phyloP scores from a whole-genome alignment of 2,888 invertebrate genomes.

The Drosophila prolongata region DNA sequence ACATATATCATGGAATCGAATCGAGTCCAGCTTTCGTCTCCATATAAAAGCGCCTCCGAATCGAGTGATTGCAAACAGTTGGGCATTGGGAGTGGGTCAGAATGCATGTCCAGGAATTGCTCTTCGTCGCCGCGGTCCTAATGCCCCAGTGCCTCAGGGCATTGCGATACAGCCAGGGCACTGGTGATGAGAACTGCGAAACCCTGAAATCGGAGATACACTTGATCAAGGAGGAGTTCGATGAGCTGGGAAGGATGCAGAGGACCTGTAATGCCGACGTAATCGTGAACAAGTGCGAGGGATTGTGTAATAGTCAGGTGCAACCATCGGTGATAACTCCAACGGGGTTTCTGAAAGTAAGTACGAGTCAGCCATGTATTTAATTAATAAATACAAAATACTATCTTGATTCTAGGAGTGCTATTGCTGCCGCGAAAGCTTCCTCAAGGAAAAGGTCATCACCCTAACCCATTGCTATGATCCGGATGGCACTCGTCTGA shows the following conservation, averaged over 20 bases:
- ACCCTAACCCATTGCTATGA: slow-evolving; percentile 94
- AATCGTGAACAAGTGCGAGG: slow-evolving; percentile 96
- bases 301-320: slow-evolving; percentile 95
- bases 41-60: slow-evolving; percentile 54
- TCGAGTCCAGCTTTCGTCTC: slow-evolving; percentile 27
- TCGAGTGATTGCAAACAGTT: slow-evolving; percentile 45
- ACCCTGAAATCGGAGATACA: slow-evolving; percentile 94
- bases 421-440: slow-evolving; percentile 95
- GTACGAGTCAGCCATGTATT: neutral
- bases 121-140: slow-evolving; percentile 56
- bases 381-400: neutral
- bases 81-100: slow-evolving; percentile 35
- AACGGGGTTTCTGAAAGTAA: slow-evolving; percentile 92
- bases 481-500: slow-evolving; percentile 92
- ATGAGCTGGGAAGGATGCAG: slow-evolving; percentile 92
- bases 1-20: slow-evolving; percentile 64
- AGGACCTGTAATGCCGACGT: slow-evolving; percentile 96
- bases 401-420: slow-evolving; percentile 88
- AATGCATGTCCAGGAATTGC: slow-evolving; percentile 65
- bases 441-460: slow-evolving; percentile 91
- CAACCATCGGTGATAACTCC: slow-evolving; percentile 95
- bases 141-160: slow-evolving; percentile 58
- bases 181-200: slow-evolving; percentile 91
- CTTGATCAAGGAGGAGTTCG: slow-evolving; percentile 96
- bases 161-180: slow-evolving; percentile 79